Conservation (phyloP, 2,797 vertebrate genomes). For the Astyanax mexicanus region DNA sequence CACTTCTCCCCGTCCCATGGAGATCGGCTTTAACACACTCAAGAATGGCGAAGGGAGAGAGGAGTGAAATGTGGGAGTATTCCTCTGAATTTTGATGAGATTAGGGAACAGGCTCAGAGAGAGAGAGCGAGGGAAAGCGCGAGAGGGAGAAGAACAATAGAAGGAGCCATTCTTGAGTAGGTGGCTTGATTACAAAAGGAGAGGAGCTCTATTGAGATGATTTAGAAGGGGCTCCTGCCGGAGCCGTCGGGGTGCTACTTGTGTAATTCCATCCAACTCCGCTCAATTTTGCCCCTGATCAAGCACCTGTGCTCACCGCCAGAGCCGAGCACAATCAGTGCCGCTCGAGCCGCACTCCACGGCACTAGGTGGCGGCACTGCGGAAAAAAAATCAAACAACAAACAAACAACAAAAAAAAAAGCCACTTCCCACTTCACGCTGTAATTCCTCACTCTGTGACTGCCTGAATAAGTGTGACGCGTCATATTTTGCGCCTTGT, state of each 20-base stretch:
- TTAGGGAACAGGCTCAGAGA: conserved; percentile 65
- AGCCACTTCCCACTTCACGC: conserved; percentile 32
- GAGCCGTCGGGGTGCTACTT: conserved; percentile 72
- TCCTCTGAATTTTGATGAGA: conserved; percentile 79
- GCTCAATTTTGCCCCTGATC: conserved; percentile 56
- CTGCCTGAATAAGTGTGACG: conserved; percentile 19
- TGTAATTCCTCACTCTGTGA: not conserved
- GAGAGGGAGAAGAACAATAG: conserved; percentile 69
- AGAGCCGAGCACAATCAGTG: conserved; percentile 46
- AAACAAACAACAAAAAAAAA: too few relatives aligned
- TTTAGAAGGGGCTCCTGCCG: conserved; percentile 77
- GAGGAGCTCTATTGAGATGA: conserved; percentile 69
- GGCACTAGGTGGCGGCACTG: conserved; percentile 73
- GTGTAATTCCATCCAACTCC: conserved; percentile 65
- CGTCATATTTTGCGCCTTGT: conserved; percentile 13
- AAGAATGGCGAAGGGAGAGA: conserved; percentile 62
- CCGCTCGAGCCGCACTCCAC: conserved; percentile 55
- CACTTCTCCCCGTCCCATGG: conserved; percentile 64
- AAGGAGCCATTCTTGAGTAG: conserved; percentile 67
- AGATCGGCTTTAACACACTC: conserved; percentile 61
- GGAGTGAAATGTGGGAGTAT: conserved; percentile 68
- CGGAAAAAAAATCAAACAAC: too few relatives aligned
- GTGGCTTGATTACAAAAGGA: conserved; percentile 76
- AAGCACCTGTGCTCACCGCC: conserved; percentile 63
- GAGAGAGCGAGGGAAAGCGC: conserved; percentile 24